Conservation (phyloP, 2,888 invertebrate species). For the Agrotis clavis region DNA sequence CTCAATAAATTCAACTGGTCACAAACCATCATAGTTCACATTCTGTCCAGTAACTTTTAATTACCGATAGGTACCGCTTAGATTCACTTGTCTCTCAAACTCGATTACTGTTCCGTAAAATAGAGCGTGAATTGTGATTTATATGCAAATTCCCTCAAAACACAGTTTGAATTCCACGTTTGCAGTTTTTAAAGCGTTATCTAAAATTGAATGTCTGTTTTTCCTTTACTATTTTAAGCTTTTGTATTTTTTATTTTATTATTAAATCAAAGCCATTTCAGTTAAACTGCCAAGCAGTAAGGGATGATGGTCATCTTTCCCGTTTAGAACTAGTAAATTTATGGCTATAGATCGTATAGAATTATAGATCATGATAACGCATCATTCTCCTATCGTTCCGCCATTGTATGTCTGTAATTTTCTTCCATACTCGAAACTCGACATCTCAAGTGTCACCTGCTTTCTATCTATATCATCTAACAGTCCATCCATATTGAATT, state of each 20-base stretch:
- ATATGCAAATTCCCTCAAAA: constrained; percentile 40
- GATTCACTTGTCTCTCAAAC: constrained; percentile 8
- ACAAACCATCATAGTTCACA: background rate
- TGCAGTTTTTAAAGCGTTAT: constrained; percentile 22
- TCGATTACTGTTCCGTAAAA: constrained; percentile 11
- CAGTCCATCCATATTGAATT: background rate
- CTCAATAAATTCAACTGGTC: too few relatives aligned
- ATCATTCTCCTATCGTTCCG: too few relatives aligned
- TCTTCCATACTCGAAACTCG: background rate
- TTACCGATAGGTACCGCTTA: constrained; percentile 10
- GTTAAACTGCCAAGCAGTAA: background rate
- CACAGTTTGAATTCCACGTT: constrained; percentile 9
- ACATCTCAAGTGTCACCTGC: background rate
- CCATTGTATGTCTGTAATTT: background rate
- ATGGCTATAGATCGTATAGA: too few relatives aligned
- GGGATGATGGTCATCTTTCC: background rate
- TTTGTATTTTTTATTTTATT: background rate
- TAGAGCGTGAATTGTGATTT: constrained; percentile 19
- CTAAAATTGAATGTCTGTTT: constrained; percentile 4
- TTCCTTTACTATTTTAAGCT: background rate
- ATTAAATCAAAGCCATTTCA: background rate
- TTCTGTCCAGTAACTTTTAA: constrained; percentile 5
- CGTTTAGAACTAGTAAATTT: background rate
- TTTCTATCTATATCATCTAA: background rate
- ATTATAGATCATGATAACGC: too few relatives aligned